Evolutionary conservation across 1,140 invertebrate genomes (phyloP).

Genomic region (Harpegnathos saltator): DNA sequence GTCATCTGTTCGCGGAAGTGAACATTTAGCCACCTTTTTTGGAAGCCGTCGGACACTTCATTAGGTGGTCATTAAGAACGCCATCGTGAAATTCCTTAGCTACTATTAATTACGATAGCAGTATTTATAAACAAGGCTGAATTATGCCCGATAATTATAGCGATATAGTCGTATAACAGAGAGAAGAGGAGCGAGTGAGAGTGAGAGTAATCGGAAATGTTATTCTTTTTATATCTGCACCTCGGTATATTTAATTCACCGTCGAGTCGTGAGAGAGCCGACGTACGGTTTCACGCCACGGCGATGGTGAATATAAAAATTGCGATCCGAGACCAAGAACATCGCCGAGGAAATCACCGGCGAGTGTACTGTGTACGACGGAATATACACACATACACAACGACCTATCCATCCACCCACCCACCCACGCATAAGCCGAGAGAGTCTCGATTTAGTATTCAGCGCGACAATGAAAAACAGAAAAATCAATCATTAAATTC

Average conservation of each 20-base stretch:
- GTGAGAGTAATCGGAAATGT: neutral
- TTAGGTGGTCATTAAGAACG: no score
- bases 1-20: conserved; percentile 37
- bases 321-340: neutral
- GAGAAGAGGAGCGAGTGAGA: no score
- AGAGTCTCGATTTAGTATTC: neutral
- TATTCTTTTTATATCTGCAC: conserved; percentile 7
- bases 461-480: neutral
- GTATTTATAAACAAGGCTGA: neutral
- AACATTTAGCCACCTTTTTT: no score
- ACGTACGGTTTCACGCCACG: neutral
- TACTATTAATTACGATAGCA: neutral
- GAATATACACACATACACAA: no score
- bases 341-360: neutral
- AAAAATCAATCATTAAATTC: neutral
- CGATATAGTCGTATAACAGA: neutral
- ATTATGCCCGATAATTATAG: neutral
- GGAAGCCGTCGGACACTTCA: no score
- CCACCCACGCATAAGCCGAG: no score
- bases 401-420: no score
- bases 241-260: neutral
- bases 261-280: neutral
- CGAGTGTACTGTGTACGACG: no score
- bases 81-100: neutral
- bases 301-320: neutral